These are phyloP conservation scores for Rhynchopsitta pachyrhyncha DNA, from an alignment of 2,113 vertebrate genomes.

Conservation along the genomic window DNA sequence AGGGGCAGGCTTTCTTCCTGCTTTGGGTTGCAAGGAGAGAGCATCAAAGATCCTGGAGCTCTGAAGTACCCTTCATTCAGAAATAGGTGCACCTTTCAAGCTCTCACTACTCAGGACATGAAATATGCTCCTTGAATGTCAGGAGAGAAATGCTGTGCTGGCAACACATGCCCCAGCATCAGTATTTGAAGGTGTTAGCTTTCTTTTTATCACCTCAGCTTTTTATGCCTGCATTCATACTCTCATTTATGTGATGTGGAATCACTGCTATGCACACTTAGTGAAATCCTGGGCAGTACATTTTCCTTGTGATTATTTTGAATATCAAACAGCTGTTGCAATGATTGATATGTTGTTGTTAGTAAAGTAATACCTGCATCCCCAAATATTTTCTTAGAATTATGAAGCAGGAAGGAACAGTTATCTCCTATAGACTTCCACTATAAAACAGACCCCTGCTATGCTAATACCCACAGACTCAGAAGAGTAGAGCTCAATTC, in stretches of 20 bases:
- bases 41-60: neutral
- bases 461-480: neutral
- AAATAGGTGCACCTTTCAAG: conserved; percentile 30
- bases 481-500: neutral
- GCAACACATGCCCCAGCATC: neutral
- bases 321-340: conserved; percentile 8
- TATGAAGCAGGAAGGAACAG: neutral
- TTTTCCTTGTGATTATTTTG: conserved; percentile 21
- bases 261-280: neutral
- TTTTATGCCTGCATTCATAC: neutral
- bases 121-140: conserved; percentile 16
- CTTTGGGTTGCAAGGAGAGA: neutral
- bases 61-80: conserved; percentile 24
- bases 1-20: neutral
- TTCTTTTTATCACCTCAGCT: conserved; percentile 33
- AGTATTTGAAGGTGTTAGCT: conserved; percentile 17
- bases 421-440: neutral
- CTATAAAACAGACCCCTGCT: neutral
- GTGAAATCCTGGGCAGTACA: neutral
- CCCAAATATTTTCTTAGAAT: neutral
- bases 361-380: neutral
- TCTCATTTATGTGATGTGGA: neutral
- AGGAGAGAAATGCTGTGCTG: conserved; percentile 10
- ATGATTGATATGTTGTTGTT: neutral
- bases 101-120: neutral